Evolutionary conservation across 2,797 vertebrate genomes (phyloP).

Genomic region (Mormyrus proboscirostris): DNA sequence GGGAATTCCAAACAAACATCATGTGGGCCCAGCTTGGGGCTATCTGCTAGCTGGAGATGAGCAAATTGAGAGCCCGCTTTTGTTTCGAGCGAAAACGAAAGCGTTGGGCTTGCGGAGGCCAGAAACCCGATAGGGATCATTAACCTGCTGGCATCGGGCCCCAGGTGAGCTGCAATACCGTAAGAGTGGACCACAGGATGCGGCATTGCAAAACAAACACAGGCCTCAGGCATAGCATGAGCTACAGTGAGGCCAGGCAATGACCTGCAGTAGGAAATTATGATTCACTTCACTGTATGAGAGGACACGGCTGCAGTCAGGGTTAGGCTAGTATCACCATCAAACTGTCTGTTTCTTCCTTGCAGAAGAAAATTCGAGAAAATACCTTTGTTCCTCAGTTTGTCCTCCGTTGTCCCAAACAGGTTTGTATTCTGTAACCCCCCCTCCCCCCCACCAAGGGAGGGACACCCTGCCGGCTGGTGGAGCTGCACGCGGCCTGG

Average conservation of each 20-base stretch:
- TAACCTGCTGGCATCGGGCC: neutral
- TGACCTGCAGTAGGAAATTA: neutral
- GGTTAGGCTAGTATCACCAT: neutral
- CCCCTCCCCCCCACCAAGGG: neutral
- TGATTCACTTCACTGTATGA: neutral
- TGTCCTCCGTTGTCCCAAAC: neutral
- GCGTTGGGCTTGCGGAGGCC: neutral
- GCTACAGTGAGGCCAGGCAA: neutral
- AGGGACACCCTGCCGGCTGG: too few relatives aligned
- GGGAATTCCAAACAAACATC: neutral
- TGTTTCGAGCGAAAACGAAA: neutral
- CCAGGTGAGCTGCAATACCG: too few relatives aligned
- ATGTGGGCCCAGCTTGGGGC: neutral
- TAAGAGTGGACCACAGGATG: neutral
- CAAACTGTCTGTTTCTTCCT: neutral
- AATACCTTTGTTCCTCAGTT: neutral
- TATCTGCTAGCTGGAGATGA: neutral
- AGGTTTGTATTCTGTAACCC: neutral
- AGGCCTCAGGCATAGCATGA: neutral
- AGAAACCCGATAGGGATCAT: neutral
- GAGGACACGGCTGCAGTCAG: neutral
- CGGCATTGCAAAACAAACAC: neutral
- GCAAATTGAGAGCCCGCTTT: neutral
- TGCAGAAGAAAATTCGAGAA: neutral
- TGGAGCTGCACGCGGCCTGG: neutral